phyloP scores from a whole-genome alignment of 2,888 invertebrate species.

The Eledona agricola region DNA sequence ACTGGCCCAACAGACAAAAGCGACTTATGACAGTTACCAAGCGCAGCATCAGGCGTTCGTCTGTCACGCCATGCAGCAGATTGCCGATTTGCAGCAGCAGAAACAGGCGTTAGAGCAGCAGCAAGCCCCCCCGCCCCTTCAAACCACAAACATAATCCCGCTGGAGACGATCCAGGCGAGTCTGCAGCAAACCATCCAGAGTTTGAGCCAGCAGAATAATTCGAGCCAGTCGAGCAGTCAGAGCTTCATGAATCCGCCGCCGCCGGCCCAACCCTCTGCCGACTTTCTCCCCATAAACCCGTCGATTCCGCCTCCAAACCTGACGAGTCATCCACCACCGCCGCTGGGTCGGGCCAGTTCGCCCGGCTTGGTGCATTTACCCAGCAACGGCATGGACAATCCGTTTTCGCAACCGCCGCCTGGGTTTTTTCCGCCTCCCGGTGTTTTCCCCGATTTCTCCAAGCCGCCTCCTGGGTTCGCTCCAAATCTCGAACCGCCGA shows the following conservation, averaged over 20 bases:
- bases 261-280: slow-evolving; percentile 36
- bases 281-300: slow-evolving; percentile 56
- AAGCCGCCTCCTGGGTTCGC: slow-evolving; percentile 85
- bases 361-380: too few relatives aligned
- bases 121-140: slow-evolving; percentile 52
- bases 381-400: slow-evolving; percentile 53
- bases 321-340: slow-evolving; percentile 44
- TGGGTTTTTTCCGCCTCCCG: slow-evolving; percentile 65
- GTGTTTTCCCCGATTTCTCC: slow-evolving; percentile 79
- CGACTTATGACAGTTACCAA: slow-evolving; percentile 78
- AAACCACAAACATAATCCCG: slow-evolving; percentile 48
- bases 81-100: slow-evolving; percentile 84
- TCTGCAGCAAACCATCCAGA: slow-evolving; percentile 53
- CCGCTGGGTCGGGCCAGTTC: slow-evolving; percentile 14
- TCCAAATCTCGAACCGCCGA: slow-evolving; percentile 58
- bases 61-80: slow-evolving; percentile 88
- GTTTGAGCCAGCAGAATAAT: slow-evolving; percentile 41
- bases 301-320: slow-evolving; percentile 58
- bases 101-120: slow-evolving; percentile 64
- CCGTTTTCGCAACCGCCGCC: slow-evolving; percentile 68
- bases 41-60: slow-evolving; percentile 96
- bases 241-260: slow-evolving; percentile 45
- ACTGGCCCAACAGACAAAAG: slow-evolving; percentile 81
- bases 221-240: too few relatives aligned
- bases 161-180: slow-evolving; percentile 55